Conservation (phyloP, 1,140 invertebrate genomes). For the Drosophila oshimai region DNA sequence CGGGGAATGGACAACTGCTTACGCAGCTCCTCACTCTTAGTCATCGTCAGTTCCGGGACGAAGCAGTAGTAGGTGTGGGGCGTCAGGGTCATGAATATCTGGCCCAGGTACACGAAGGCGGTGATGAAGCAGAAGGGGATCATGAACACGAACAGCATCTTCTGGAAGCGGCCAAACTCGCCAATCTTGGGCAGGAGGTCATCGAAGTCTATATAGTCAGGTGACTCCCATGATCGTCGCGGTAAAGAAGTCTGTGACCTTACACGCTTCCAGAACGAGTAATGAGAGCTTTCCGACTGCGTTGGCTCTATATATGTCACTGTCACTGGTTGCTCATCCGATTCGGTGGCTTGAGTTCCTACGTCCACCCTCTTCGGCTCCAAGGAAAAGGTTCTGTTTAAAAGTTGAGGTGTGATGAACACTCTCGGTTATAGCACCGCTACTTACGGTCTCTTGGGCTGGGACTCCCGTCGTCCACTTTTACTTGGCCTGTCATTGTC, state of each 20-base stretch:
- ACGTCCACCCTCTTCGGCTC: not conserved
- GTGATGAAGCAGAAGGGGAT: constrained; percentile 92
- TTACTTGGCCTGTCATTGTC: not conserved
- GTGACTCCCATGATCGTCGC: not conserved
- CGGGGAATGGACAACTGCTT: constrained; percentile 85
- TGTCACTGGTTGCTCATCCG: not conserved
- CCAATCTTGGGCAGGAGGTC: constrained; percentile 92
- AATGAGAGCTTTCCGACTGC: not conserved
- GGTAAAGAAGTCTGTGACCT: not conserved
- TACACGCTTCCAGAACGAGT: not conserved
- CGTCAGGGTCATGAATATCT: constrained; percentile 91
- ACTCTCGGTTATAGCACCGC: not conserved
- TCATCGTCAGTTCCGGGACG: constrained; percentile 85
- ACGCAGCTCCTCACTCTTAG: constrained; percentile 17
- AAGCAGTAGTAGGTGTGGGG: constrained; percentile 90
- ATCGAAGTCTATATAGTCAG: constrained; percentile 88
- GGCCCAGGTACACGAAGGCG: constrained; percentile 92
- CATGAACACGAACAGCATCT: constrained; percentile 90
- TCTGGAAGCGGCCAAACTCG: constrained; percentile 93
- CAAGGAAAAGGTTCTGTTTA: not conserved
- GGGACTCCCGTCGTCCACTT: not conserved
- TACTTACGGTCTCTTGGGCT: not conserved
- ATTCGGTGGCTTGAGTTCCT: not conserved
- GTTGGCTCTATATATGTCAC: not conserved
- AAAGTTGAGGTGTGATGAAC: not conserved